These are phyloP conservation scores for Alethe diademata DNA, from an alignment of 2,113 vertebrate species.

Conservation along the genomic window DNA sequence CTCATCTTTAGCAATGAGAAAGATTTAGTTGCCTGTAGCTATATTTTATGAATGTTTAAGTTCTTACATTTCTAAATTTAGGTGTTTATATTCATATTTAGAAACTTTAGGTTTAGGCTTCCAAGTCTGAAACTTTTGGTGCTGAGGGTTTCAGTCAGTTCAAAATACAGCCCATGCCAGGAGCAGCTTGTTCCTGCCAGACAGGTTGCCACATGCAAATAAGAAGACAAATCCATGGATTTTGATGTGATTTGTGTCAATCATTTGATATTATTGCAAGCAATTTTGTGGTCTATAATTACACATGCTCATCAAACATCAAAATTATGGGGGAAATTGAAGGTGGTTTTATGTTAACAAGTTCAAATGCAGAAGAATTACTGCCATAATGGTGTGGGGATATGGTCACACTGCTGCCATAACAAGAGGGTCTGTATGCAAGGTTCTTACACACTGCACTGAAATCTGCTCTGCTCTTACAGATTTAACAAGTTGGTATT, in stretches of 20 bases:
- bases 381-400: rapidly evolving
- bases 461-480: background rate
- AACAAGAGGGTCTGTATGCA: background rate
- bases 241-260: background rate
- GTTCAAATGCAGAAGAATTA: background rate
- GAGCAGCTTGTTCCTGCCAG: background rate
- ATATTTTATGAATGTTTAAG: background rate
- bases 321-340: background rate
- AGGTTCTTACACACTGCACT: background rate
- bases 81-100: background rate
- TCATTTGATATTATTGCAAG: background rate
- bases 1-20: background rate
- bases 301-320: background rate
- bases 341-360: background rate
- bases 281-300: background rate
- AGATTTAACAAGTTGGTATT: too few relatives aligned
- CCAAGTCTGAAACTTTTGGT: background rate
- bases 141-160: background rate
- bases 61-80: background rate
- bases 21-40: background rate
- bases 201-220: background rate
- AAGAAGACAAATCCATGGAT: background rate
- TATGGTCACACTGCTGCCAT: background rate
- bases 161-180: background rate
- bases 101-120: background rate